A percentile compares a stretch with the other conserved stretches of the same genome.
phyloP scores from a whole-genome alignment of 2,797 vertebrate species.

The Sphenodon punctatus region DNA sequence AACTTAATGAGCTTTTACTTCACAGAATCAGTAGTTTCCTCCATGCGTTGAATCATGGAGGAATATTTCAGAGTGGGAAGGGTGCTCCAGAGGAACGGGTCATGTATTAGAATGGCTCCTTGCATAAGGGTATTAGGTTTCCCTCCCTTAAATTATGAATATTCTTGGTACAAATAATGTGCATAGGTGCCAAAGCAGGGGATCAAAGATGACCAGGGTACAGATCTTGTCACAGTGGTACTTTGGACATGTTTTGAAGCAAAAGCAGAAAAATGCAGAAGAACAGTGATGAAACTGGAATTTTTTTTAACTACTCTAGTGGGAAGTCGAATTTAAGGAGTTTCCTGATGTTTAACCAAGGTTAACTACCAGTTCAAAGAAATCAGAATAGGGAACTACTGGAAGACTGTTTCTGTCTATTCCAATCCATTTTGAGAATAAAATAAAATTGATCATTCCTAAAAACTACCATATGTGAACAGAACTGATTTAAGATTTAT shows the following conservation, averaged over 20 bases:
- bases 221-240: background rate
- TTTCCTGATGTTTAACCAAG: no score
- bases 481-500: background rate
- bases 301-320: no score
- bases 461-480: background rate
- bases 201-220: background rate
- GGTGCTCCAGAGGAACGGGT: background rate
- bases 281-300: no score
- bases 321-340: no score
- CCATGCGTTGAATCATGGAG: background rate
- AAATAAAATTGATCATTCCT: background rate
- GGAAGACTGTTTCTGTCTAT: no score
- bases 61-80: background rate
- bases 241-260: background rate
- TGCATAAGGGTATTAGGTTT: background rate
- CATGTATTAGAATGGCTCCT: background rate
- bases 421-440: no score
- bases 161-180: background rate
- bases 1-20: background rate
- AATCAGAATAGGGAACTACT: no score
- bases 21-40: background rate
- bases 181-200: background rate
- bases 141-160: background rate
- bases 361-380: no score
- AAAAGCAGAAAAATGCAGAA: background rate